Evolutionary conservation across 2,888 invertebrate genomes (phyloP), one percentile per base, ranked within the genome.

Genomic region (Drosophila ochracea): DNA sequence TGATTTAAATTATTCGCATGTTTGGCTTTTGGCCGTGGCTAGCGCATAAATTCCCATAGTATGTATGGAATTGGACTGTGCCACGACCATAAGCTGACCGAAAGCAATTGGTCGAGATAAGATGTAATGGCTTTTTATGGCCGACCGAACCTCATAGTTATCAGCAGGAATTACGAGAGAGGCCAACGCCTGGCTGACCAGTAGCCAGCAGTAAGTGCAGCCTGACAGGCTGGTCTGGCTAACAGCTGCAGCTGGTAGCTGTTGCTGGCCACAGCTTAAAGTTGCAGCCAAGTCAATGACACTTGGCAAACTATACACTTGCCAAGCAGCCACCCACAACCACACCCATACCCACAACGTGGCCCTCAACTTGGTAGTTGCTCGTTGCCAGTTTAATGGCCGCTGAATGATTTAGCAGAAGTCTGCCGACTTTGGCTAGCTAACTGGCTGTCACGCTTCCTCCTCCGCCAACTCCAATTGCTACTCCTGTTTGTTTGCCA

Each of bases 1-100:
- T 76, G 87, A 87, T 87, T 85, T 87, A 85, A 85, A 87, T 85
- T 87, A 85, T 85, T 84, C 80, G 82, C 82, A 84, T 87, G 85
- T 78, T 83, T 78, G 78, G 73, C 73, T 75, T 73, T 79, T 67
- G 72, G 60, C 67, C 69, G 55, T 63, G 71, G 70, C 80, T 63
- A 62, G 73, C 50, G 71, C 75, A 87, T 85, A 87, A 87, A 85
- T 85, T 85, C 74, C 57, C 41, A 25, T 10, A 33, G 41, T 47
- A 31, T 7, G 19, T 37, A 13, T n/a, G 62, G 28, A 28, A 43
- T 30, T 33, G 57, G 58, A 43, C 53, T 47, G 43, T 25, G 58
- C 65, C 60, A 47, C 35, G 37, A 49, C 70, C 61, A 57, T 67
- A 72, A 68, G 82, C 78, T 70, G 80, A 82, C 75, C 83, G 61